A percentile compares a stretch with the other conserved stretches of the same genome.
phyloP scores from a whole-genome alignment of 2,797 vertebrate genomes.

The Acanthurus leucopareius region DNA sequence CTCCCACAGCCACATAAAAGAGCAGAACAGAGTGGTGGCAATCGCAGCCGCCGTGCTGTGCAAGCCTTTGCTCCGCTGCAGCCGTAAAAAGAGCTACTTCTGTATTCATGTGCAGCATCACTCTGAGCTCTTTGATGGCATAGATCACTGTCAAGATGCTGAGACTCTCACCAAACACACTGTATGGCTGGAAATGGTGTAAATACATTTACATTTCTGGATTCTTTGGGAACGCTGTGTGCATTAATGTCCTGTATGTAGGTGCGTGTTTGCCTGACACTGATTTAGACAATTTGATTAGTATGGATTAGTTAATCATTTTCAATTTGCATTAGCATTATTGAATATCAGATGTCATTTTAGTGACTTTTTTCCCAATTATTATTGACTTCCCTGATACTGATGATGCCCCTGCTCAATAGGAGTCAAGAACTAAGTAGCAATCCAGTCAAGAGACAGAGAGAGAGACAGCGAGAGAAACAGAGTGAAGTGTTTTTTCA shows the following conservation, averaged over 20 bases:
- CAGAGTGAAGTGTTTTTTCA: constrained; percentile 62
- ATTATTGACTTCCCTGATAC: constrained; percentile 62
- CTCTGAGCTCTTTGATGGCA: constrained; percentile 72
- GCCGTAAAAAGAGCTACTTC: constrained; percentile 64
- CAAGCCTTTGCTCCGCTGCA: constrained; percentile 61
- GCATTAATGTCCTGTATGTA: background rate
- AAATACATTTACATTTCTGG: constrained; percentile 30
- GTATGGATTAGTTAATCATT: constrained; percentile 65
- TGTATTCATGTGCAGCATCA: constrained; percentile 71
- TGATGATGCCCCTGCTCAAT: constrained; percentile 53
- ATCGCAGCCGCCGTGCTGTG: constrained; percentile 59
- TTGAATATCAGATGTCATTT: constrained; percentile 63
- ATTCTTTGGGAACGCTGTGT: background rate
- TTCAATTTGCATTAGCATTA: constrained; percentile 68
- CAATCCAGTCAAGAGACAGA: constrained; percentile 64
- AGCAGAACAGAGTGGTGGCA: constrained; percentile 69
- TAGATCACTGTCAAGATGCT: constrained; percentile 70
- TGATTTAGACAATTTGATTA: constrained; percentile 53
- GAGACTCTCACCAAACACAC: constrained; percentile 47
- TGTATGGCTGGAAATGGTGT: constrained; percentile 41
- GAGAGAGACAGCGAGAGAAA: constrained; percentile 40
- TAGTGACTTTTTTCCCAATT: constrained; percentile 54
- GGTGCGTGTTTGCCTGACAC: background rate
- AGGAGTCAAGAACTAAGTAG: constrained; percentile 64
- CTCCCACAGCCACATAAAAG: constrained; percentile 80